Percentiles rank a stretch among this genome's conserved stretches.
phyloP scores from a whole-genome alignment of 1,140 invertebrate genomes.

The Holcopasites calliopsidis region DNA sequence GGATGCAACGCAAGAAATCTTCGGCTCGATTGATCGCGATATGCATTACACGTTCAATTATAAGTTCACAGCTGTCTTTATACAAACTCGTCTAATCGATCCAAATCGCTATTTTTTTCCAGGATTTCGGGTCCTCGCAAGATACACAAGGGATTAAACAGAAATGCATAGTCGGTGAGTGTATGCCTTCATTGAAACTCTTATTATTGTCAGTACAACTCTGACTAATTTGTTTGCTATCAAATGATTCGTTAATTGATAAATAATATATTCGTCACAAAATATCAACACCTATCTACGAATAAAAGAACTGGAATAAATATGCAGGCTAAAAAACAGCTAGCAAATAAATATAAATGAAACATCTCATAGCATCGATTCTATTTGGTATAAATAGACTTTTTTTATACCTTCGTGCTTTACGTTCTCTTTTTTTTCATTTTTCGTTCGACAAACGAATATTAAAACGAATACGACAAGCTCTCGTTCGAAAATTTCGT shows the following conservation, averaged over 20 bases:
- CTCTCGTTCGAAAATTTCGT: conserved; percentile 17
- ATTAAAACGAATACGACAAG: background rate
- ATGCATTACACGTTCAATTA: background rate
- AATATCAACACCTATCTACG: background rate
- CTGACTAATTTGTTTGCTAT: conserved; percentile 29
- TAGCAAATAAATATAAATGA: background rate
- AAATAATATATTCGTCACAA: too few relatives aligned
- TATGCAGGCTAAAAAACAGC: background rate
- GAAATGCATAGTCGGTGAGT: conserved; percentile 17
- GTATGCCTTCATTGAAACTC: conserved; percentile 33
- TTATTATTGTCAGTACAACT: conserved; percentile 52
- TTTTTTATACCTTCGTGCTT: background rate
- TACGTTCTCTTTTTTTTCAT: background rate
- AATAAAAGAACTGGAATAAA: background rate
- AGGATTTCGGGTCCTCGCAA: background rate
- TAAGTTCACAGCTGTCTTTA: background rate
- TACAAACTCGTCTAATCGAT: background rate
- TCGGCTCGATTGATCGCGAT: background rate
- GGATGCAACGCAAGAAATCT: background rate
- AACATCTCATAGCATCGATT: background rate
- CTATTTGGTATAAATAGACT: conserved; percentile 32
- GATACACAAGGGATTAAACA: background rate
- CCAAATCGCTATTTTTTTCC: background rate
- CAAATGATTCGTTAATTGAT: background rate
- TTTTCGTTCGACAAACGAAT: background rate